These are phyloP conservation scores for Euplagia quadripunctaria DNA, from an alignment of 2,888 invertebrate species.

Conservation along the genomic window DNA sequence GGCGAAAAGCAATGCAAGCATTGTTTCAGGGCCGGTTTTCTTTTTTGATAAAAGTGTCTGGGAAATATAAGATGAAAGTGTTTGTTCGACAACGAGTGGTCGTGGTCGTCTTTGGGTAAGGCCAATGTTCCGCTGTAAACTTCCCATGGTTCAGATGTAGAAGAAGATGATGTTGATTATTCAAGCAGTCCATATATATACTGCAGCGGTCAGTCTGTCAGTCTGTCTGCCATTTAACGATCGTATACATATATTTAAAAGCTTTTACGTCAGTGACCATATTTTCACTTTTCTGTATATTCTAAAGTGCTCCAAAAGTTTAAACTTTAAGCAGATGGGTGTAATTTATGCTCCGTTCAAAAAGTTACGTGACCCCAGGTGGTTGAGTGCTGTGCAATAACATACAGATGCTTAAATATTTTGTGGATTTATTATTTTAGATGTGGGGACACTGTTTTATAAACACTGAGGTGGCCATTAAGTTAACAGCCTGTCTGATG, in stretches of 20 bases:
- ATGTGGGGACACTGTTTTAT: background rate
- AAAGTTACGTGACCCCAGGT: constrained; percentile 23
- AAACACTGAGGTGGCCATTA: background rate
- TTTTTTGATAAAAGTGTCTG: no score
- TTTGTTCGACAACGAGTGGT: no score
- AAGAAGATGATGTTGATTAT: no score
- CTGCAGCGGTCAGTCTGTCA: no score
- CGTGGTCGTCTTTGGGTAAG: no score
- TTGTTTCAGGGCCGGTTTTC: no score
- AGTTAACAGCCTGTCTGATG: background rate
- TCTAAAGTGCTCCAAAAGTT: constrained; percentile 28
- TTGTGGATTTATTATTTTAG: background rate
- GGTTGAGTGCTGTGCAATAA: constrained; percentile 13
- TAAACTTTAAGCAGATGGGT: constrained; percentile 22
- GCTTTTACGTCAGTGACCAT: constrained; percentile 11
- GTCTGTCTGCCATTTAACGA: background rate
- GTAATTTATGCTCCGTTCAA: constrained; percentile 22
- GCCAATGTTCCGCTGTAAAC: no score
- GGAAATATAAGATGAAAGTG: no score
- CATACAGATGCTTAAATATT: constrained; percentile 12
- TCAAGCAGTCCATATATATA: no score
- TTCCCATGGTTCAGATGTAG: no score
- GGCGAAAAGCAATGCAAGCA: no score
- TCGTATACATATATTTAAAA: constrained; percentile 6
- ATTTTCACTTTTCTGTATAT: constrained; percentile 19